Percentiles rank a stretch among this genome's conserved stretches.
phyloP scores from a whole-genome alignment of 1,140 invertebrate species.

The Pseudobourletiella spinata region DNA sequence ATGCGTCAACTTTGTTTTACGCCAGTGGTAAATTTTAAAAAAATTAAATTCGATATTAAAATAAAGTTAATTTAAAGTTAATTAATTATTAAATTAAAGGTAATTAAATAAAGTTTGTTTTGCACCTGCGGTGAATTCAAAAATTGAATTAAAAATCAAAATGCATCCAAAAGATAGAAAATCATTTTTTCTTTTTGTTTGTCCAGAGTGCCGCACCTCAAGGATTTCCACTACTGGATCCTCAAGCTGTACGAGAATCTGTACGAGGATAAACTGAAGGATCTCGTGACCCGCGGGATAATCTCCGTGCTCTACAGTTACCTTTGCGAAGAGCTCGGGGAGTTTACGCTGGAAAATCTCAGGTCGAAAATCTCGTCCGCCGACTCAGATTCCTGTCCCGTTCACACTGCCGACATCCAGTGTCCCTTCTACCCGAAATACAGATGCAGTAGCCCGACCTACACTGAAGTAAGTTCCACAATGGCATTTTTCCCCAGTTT shows the following conservation, averaged over 20 bases:
- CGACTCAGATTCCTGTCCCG: not conserved
- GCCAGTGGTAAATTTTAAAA: too few relatives aligned
- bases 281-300: not conserved
- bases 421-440: conserved; percentile 5
- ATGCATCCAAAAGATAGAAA: too few relatives aligned
- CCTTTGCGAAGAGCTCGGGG: not conserved
- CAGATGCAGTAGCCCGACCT: not conserved
- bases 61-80: too few relatives aligned
- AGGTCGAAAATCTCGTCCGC: not conserved
- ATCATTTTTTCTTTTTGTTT: too few relatives aligned
- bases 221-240: not conserved
- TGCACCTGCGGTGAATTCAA: too few relatives aligned
- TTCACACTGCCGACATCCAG: not conserved
- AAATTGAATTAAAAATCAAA: too few relatives aligned
- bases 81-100: too few relatives aligned
- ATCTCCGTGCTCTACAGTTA: not conserved
- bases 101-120: too few relatives aligned
- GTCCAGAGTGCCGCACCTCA: not conserved
- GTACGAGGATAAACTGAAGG: conserved; percentile 5
- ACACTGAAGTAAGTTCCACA: not conserved
- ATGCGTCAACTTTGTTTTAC: too few relatives aligned
- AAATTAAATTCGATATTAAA: too few relatives aligned
- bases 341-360: not conserved
- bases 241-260: conserved; percentile 8
- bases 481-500: too few relatives aligned